Conservation (phyloP, 2,888 invertebrate genomes). For the Bombyx huttoni region DNA sequence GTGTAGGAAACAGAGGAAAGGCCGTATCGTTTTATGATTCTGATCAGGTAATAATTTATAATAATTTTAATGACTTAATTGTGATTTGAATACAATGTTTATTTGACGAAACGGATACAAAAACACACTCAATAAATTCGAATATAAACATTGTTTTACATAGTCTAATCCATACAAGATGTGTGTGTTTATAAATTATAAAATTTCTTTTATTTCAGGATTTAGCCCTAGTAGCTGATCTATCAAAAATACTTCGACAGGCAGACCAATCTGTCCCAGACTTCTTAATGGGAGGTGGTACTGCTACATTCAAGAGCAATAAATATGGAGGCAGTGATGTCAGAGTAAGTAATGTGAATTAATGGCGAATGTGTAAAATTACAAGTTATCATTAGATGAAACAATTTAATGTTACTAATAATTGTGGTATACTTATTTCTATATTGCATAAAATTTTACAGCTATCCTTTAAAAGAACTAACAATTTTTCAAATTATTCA, state of each 20-base stretch:
- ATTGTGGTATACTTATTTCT: too few relatives aligned
- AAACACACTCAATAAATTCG: too few relatives aligned
- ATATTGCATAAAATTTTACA: too few relatives aligned
- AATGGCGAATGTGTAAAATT: too few relatives aligned
- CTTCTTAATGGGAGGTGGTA: slow-evolving; percentile 73
- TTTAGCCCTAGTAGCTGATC: slow-evolving; percentile 68
- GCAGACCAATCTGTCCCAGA: slow-evolving; percentile 86
- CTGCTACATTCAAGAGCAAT: slow-evolving; percentile 57
- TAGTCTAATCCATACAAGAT: too few relatives aligned
- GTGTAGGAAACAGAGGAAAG: slow-evolving; percentile 91
- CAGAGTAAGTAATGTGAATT: slow-evolving; percentile 57
- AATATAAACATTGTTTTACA: too few relatives aligned
- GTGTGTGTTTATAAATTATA: too few relatives aligned
- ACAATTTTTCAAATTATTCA: too few relatives aligned
- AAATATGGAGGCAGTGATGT: slow-evolving; percentile 82
- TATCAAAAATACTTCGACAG: slow-evolving; percentile 82
- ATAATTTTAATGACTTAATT: not conserved
- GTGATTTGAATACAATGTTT: not conserved
- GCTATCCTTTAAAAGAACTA: too few relatives aligned
- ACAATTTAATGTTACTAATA: too few relatives aligned
- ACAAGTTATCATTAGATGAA: too few relatives aligned
- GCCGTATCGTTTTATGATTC: slow-evolving; percentile 89
- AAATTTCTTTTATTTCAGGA: slow-evolving; percentile 52
- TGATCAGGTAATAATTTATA: slow-evolving; percentile 34
- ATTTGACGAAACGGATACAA: too few relatives aligned